Conservation (phyloP, 2,888 invertebrate species). For the Temnothorax rugatulus region DNA sequence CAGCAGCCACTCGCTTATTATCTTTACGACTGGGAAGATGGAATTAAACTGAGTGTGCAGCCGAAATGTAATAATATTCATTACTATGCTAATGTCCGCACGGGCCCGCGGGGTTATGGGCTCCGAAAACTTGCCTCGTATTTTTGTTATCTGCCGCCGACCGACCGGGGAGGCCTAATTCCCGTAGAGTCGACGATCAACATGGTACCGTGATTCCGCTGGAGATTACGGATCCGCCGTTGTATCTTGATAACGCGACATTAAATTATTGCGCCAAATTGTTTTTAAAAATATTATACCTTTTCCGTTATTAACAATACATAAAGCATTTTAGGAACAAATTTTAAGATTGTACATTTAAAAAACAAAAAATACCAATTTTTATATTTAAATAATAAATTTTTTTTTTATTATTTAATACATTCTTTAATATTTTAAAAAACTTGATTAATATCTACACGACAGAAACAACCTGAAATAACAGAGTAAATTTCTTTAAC, state of each 20-base stretch:
- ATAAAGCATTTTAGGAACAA: background rate
- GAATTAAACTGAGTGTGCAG: constrained; percentile 86
- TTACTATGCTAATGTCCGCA: constrained; percentile 86
- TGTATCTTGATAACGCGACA: constrained; percentile 43
- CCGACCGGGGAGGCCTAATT: constrained; percentile 70
- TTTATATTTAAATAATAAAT: background rate
- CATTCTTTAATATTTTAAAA: background rate
- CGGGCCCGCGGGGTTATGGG: constrained; percentile 79
- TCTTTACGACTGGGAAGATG: constrained; percentile 86
- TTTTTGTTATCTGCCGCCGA: constrained; percentile 84
- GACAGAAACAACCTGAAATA: background rate
- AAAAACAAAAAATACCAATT: background rate
- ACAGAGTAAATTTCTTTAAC: background rate
- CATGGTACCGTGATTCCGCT: constrained; percentile 34
- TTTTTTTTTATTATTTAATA: background rate
- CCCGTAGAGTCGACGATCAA: constrained; percentile 57
- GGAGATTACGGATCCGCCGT: constrained; percentile 21
- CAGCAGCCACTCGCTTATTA: constrained; percentile 85
- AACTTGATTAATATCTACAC: background rate
- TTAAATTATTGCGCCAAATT: constrained; percentile 12
- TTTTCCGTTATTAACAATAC: background rate
- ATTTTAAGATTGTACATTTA: background rate
- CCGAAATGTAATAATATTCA: constrained; percentile 86
- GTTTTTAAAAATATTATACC: background rate
- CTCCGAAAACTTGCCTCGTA: constrained; percentile 84